Conservation (phyloP, 1,140 invertebrate species). For the Oryzaephilus surinamensis region DNA sequence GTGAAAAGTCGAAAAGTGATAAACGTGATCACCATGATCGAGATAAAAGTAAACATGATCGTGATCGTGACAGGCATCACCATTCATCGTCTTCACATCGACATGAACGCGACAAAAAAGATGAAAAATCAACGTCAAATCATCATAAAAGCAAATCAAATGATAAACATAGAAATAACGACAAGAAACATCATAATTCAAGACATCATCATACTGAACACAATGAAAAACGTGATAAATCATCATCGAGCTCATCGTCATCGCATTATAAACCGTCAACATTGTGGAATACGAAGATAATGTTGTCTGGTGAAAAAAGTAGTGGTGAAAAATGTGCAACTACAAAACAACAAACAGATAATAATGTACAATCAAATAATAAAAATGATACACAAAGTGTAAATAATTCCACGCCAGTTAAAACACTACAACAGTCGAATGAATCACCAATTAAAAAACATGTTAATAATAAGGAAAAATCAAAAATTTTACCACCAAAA, state of each 20-base stretch:
- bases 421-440: background rate
- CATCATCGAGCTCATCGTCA: conserved; percentile 4
- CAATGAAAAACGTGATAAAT: conserved; percentile 10
- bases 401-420: conserved; percentile 2
- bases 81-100: conserved; percentile 11
- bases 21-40: conserved; percentile 18
- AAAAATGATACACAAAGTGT: background rate
- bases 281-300: no score
- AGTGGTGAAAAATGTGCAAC: no score
- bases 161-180: conserved; percentile 13
- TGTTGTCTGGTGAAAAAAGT: no score
- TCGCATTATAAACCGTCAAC: background rate
- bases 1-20: conserved; percentile 15
- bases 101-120: conserved; percentile 9
- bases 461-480: conserved; percentile 17
- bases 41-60: conserved; percentile 20
- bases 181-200: conserved; percentile 12
- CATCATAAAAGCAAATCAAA: conserved; percentile 7
- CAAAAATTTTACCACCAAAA: conserved; percentile 23
- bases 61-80: conserved; percentile 11
- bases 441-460: conserved; percentile 4
- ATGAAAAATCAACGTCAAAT: no score
- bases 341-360: conserved; percentile 6
- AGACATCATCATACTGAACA: conserved; percentile 11
- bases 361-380: conserved; percentile 4